A percentile compares a stretch with the other conserved stretches of the same genome.
Evolutionary conservation across 2,888 invertebrate genomes (phyloP).

Genomic region (Megastigmus dorsalis): DNA sequence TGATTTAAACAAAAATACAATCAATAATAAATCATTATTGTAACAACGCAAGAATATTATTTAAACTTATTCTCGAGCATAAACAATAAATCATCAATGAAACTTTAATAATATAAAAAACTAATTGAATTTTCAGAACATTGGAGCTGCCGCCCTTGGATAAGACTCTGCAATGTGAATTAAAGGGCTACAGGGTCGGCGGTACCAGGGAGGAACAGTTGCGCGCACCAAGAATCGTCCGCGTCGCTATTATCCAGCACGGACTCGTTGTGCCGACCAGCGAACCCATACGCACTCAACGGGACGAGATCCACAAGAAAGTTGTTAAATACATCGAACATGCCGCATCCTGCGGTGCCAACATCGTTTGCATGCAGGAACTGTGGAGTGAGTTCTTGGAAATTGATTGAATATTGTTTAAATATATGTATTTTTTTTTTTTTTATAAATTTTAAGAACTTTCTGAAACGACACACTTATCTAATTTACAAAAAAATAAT

Average conservation of each 20-base stretch:
- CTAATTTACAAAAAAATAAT: background rate
- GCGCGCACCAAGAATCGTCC: slow-evolving; percentile 83
- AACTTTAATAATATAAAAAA: too few relatives aligned
- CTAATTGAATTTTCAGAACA: slow-evolving; percentile 58
- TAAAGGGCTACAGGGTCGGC: slow-evolving; percentile 83
- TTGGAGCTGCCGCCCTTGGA: slow-evolving; percentile 75
- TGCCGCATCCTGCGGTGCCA: slow-evolving; percentile 87
- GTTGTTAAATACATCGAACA: slow-evolving; percentile 83
- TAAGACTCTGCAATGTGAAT: slow-evolving; percentile 78
- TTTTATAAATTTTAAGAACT: too few relatives aligned
- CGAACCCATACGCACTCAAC: slow-evolving; percentile 83
- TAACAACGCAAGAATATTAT: too few relatives aligned
- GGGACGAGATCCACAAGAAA: slow-evolving; percentile 85
- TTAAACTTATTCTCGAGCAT: too few relatives aligned
- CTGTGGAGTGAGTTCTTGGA: slow-evolving; percentile 96
- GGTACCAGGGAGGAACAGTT: slow-evolving; percentile 81
- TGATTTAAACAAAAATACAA: too few relatives aligned
- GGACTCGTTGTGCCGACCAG: slow-evolving; percentile 86
- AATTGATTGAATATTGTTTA: too few relatives aligned
- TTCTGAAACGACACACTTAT: too few relatives aligned
- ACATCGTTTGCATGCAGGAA: slow-evolving; percentile 96
- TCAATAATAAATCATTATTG: too few relatives aligned
- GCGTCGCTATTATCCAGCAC: slow-evolving; percentile 93
- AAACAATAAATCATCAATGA: too few relatives aligned
- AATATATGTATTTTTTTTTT: background rate